Evolutionary conservation across 2,797 vertebrate genomes (phyloP).

Genomic region (Anisognathus igniventris): DNA sequence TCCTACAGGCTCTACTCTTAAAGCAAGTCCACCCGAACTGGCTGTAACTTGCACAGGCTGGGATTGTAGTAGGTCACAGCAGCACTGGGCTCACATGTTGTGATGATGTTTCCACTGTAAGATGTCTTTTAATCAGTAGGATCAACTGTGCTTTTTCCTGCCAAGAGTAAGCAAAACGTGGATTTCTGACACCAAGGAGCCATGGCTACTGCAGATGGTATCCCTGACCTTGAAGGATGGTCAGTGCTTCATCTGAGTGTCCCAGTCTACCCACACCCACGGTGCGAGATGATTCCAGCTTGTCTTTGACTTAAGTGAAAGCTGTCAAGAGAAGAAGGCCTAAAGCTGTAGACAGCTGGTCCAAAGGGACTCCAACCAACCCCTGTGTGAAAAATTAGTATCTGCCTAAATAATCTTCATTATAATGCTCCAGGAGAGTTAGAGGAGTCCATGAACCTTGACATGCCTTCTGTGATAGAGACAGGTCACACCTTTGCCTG

Average conservation of each 20-base stretch:
- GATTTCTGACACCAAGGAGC: neutral
- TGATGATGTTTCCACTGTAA: neutral
- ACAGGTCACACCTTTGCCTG: neutral
- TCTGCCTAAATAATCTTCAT: neutral
- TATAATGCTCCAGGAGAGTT: neutral
- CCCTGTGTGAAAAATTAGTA: neutral
- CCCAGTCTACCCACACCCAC: neutral
- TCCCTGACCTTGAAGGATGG: neutral
- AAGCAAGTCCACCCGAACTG: neutral
- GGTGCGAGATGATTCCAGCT: neutral
- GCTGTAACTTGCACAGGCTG: neutral
- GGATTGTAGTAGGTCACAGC: neutral
- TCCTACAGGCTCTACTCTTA: neutral
- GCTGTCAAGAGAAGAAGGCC: neutral
- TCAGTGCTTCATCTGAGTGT: neutral
- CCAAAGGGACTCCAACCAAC: neutral
- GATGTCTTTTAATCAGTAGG: neutral
- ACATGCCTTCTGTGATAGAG: neutral
- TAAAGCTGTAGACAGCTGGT: neutral
- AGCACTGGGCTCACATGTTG: neutral
- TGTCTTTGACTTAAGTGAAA: neutral
- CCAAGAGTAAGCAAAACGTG: neutral
- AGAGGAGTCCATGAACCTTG: neutral
- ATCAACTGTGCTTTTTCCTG: neutral
- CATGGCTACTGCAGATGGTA: neutral